phyloP scores from a whole-genome alignment of 2,888 invertebrate species.

The Eilema depressum region DNA sequence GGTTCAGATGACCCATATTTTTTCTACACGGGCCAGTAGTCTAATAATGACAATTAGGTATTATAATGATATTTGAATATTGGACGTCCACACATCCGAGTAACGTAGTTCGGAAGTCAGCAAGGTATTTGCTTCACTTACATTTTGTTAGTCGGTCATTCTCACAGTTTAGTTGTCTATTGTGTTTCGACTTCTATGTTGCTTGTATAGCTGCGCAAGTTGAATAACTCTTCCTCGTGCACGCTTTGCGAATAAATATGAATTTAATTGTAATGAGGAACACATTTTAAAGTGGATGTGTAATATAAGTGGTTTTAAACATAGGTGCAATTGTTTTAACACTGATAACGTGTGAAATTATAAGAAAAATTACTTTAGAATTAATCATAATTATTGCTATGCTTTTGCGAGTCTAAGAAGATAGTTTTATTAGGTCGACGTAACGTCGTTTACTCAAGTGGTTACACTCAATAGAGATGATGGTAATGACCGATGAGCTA shows the following conservation, averaged over 20 bases:
- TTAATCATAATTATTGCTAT: neutral
- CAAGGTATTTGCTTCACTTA: conserved; percentile 1
- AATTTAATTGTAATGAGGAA: neutral
- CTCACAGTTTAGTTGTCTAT: neutral
- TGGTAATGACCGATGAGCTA: conserved; percentile 19
- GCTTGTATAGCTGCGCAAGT: neutral
- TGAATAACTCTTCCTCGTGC: neutral
- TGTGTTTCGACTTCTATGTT: neutral
- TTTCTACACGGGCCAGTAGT: no score
- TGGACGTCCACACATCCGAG: neutral
- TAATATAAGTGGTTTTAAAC: neutral
- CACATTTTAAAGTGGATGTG: neutral
- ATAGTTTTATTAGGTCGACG: neutral
- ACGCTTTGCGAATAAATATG: conserved; percentile 2
- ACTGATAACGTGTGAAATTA: neutral
- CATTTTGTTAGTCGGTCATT: neutral
- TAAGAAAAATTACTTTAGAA: neutral
- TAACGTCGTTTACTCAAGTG: conserved; percentile 18
- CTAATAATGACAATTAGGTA: neutral
- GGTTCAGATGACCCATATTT: no score
- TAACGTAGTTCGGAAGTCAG: neutral
- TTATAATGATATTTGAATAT: neutral
- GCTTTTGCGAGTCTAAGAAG: neutral
- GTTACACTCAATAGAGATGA: conserved; percentile 17
- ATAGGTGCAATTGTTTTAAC: neutral